Percentiles rank a stretch among this genome's conserved stretches.
Evolutionary conservation across 2,113 vertebrate species (phyloP).

Genomic region (Equus quagga): DNA sequence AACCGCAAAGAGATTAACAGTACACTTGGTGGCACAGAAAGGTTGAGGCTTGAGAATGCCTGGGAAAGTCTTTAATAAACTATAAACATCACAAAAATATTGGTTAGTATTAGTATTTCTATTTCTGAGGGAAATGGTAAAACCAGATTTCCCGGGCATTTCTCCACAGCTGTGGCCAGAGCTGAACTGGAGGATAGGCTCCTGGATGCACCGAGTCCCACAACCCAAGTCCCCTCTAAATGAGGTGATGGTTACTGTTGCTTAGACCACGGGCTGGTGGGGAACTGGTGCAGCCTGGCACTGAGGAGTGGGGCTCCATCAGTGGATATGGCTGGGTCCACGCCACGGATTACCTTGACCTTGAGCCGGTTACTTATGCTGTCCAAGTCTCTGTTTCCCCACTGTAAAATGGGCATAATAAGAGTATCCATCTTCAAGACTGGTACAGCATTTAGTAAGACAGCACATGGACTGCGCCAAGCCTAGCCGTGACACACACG

Average conservation of each 20-base stretch:
- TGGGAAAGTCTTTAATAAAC: neutral
- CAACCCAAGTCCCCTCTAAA: too few relatives aligned
- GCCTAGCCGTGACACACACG: neutral
- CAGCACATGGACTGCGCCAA: neutral
- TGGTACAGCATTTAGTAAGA: neutral
- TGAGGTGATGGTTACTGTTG: too few relatives aligned
- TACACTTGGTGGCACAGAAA: neutral
- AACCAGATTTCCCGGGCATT: neutral
- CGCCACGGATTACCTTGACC: neutral
- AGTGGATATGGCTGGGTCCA: neutral
- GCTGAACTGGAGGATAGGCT: neutral
- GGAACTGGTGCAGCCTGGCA: neutral
- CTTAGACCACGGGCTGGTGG: neutral
- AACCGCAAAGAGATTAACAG: neutral
- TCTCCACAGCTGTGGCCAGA: neutral
- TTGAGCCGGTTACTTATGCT: neutral
- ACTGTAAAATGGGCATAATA: neutral
- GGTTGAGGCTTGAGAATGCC: neutral
- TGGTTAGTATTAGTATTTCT: neutral
- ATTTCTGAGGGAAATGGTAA: neutral
- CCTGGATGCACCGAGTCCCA: neutral
- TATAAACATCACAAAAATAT: neutral
- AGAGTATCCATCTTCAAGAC: neutral
- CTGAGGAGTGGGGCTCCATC: neutral
- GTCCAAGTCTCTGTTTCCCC: neutral